Conservation (phyloP, 2,888 invertebrate genomes). For the Meiosimyza platycephala region DNA sequence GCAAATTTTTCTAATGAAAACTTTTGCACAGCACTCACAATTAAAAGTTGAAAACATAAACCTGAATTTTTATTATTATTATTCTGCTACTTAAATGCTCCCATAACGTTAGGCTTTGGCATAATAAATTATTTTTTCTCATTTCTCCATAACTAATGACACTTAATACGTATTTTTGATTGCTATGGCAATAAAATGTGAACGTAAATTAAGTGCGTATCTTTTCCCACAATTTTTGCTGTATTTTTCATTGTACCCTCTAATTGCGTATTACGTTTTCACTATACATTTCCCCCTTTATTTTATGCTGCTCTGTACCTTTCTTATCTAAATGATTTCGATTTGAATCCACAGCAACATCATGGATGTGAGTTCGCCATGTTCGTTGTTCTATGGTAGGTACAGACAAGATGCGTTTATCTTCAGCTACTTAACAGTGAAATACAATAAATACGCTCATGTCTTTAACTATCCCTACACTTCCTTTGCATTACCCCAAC, state of each 20-base stretch:
- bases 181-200: constrained; percentile 31
- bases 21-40: neutral
- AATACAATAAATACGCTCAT: constrained; percentile 39
- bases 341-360: constrained; percentile 22
- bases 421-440: constrained; percentile 37
- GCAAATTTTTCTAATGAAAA: neutral
- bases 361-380: constrained; percentile 22
- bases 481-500: neutral
- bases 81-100: neutral
- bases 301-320: neutral
- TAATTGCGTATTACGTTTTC: constrained; percentile 17
- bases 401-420: constrained; percentile 5
- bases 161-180: constrained; percentile 9
- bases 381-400: constrained; percentile 8
- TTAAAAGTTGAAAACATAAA: neutral
- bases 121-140: neutral
- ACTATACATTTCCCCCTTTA: constrained; percentile 6
- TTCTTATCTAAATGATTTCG: constrained; percentile 40
- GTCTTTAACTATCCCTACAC: constrained; percentile 28
- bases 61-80: neutral
- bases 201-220: constrained; percentile 15
- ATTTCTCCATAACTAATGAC: neutral
- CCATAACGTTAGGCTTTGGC: neutral
- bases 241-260: neutral
- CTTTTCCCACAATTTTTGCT: constrained; percentile 5